A percentile compares a stretch with the other conserved stretches of the same genome.
Evolutionary conservation across 1,140 invertebrate genomes (phyloP).

Genomic region (Cyphomyrmex costatus): DNA sequence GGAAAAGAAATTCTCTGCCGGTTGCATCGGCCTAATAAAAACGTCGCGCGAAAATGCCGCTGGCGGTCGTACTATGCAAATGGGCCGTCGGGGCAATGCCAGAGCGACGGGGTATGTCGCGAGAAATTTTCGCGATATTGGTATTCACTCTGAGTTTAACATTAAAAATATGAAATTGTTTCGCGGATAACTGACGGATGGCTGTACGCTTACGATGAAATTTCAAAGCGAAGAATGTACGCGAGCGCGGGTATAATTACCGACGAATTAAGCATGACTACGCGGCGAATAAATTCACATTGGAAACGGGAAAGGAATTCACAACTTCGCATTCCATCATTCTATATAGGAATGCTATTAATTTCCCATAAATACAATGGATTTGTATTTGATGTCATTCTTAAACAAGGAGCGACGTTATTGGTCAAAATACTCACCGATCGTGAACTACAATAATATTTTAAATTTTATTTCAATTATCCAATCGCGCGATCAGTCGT

Average conservation of each 20-base stretch:
- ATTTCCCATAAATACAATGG: slow-evolving; percentile 62
- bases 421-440: slow-evolving; percentile 31
- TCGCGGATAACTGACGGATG: slow-evolving; percentile 26
- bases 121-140: slow-evolving; percentile 66
- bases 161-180: slow-evolving; percentile 53
- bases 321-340: slow-evolving; percentile 63
- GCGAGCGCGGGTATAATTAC: slow-evolving; percentile 47
- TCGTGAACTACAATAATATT: neutral
- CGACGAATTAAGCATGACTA: slow-evolving; percentile 58
- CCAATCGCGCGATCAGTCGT: neutral
- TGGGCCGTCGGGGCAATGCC: slow-evolving; percentile 31
- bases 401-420: slow-evolving; percentile 33
- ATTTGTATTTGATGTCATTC: slow-evolving; percentile 52
- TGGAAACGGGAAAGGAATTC: slow-evolving; percentile 54
- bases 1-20: slow-evolving; percentile 48
- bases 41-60: slow-evolving; percentile 53
- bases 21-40: slow-evolving; percentile 55
- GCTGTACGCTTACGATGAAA: slow-evolving; percentile 36
- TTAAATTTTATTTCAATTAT: slow-evolving; percentile 9
- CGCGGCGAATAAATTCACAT: slow-evolving; percentile 63
- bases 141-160: slow-evolving; percentile 42
- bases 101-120: slow-evolving; percentile 12
- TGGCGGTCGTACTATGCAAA: slow-evolving; percentile 55
- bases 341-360: slow-evolving; percentile 57
- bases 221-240: slow-evolving; percentile 60